Base-by-base conservation (phyloP, 2,888 invertebrate species). In the Clunio marinus region DNA sequence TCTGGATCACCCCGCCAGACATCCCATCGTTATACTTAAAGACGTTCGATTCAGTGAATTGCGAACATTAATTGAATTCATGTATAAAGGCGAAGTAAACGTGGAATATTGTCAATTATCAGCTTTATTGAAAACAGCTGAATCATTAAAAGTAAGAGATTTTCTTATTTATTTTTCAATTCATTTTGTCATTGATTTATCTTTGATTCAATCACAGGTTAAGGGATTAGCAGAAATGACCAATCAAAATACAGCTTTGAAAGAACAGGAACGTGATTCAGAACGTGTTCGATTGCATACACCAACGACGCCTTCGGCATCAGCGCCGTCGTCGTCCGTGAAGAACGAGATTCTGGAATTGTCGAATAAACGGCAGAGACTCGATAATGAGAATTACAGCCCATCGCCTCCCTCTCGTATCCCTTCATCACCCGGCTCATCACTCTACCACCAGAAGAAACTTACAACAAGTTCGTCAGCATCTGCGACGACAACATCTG, bases 61-160 rank as follows among this genome's bases (percentile, higher is more conserved):
- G 77, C 86, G 92, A 80, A 93, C 93, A 74, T 87, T 94, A 78
- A 89, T 94, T 79, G 93, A 93, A 85, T 94, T 93, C 87, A 94
- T 94, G 93, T 94, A 94, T 86, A 91, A 92, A 81, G 93, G 93
- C 77, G 93, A 94, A 82, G 93, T 94, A 75, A 93, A 93, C 88
- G 92, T 94, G 77, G 91, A 93, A 83, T 92, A 92, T 81, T 92
- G 92, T 83, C 91, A 92, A 83, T 84, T 93, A 78, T 91, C 91
- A 78, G 90, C 92, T 75, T 85, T 93, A 76, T 86, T 93, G 74
- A 92, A 91, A 82, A 93, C 93, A 77, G 93, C 93, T 76, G 93
- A 93, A 82, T 93, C 92, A 80, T 87, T 93, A 72, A 92, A 93
- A 83, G 93, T 85, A 66, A 66, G 66, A 7, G 28, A 24, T 10